Evolutionary conservation across 1,140 invertebrate genomes (phyloP).

Genomic region (Eumeta japonica): DNA sequence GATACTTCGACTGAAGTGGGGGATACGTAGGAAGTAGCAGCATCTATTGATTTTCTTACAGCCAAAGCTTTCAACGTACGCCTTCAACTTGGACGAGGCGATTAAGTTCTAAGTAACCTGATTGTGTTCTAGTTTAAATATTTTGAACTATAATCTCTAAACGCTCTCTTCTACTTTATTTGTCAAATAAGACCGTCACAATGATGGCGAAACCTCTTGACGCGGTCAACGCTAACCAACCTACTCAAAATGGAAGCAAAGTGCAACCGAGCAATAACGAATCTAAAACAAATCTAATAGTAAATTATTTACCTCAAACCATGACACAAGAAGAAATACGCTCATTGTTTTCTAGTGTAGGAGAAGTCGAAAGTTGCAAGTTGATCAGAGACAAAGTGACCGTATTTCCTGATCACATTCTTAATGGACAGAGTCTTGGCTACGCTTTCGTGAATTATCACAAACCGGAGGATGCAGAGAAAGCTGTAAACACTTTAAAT

Average conservation of each 20-base stretch:
- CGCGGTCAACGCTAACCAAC: conserved; percentile 53
- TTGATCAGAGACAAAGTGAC: conserved; percentile 87
- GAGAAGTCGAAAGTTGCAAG: conserved; percentile 88
- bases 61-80: too few relatives aligned
- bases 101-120: too few relatives aligned
- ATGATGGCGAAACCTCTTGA: conserved; percentile 58
- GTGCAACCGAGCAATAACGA: conserved; percentile 60
- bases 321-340: conserved; percentile 91
- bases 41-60: too few relatives aligned
- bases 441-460: conserved; percentile 91
- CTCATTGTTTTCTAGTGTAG: conserved; percentile 81
- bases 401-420: conserved; percentile 59
- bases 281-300: conserved; percentile 80
- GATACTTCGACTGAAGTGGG: too few relatives aligned
- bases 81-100: too few relatives aligned
- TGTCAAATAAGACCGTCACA: conserved; percentile 33
- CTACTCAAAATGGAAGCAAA: conserved; percentile 62
- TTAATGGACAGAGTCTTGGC: conserved; percentile 79
- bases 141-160: too few relatives aligned
- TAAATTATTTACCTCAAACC: conserved; percentile 89
- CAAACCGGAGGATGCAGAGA: conserved; percentile 78
- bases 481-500: conserved; percentile 83
- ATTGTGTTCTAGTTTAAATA: too few relatives aligned
- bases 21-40: too few relatives aligned
- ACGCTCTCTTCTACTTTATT: too few relatives aligned